Evolutionary conservation across 1,140 invertebrate genomes (phyloP), one percentile per base, ranked within the genome.

Genomic region (Drosophila nigrodunni): DNA sequence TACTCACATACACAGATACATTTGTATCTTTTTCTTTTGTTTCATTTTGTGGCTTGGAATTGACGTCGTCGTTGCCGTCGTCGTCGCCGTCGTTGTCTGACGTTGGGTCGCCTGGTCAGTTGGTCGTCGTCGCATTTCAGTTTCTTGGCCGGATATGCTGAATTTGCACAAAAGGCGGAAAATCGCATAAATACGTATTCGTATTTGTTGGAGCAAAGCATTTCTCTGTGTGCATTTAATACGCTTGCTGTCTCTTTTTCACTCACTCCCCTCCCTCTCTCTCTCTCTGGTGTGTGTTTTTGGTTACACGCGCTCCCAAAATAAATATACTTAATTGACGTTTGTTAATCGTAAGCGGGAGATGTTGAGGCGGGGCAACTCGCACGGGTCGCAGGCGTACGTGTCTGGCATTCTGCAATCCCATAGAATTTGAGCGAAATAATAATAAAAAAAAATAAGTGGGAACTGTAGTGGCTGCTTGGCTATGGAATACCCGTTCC

Each of bases 321-420:
- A 87, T 88, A 87, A 88, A 87, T 87, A 82, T 71, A 87, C 83
- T 88, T 87, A 87, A 87, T 87, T 87, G 83, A 87, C 83, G 82
- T 88, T 88, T 88, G 80, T 87, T 83, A 86, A 78, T 76, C 74
- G 82, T 66, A 66, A 73, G 25, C 50, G 43, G 35, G 46, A 62
- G 64, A 9, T n/a, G 13, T 18, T 10, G 9, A 3, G 46, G 54
- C 54, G 54, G 54, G 54, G 50, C 8, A 35, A 13, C 50, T 25
- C 25, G 25, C 25, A 21, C 46, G n/a, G 10, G 7, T 55, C 52
- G 13, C 30, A n/a, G n/a, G 13, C 34, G 54, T 57, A 57, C 54
- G 54, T 57, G 50, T 66, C 62, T 55, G 50, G 62, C 62, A 57
- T 66, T 66, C 30, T 60, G 66, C 66, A 68, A 55, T 21, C 55